These are phyloP conservation scores for human (Homo sapiens) DNA, from an alignment of 2,113 vertebrate genomes.

Conservation along the genomic window DNA sequence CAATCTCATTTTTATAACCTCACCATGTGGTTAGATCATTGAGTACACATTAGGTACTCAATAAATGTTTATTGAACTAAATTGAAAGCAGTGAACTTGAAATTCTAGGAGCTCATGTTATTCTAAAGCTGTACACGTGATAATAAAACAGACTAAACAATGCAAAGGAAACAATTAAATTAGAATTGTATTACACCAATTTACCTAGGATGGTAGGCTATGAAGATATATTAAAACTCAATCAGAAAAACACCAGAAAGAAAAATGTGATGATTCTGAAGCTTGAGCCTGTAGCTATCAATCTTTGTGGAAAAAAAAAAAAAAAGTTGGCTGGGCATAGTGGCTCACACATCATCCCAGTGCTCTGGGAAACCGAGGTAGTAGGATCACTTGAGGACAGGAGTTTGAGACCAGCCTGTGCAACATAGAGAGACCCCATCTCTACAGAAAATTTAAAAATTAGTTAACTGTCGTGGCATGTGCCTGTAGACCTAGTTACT, in stretches of 20 bases:
- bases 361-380: too few species aligned
- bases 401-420: too few species aligned
- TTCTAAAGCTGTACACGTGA: not conserved
- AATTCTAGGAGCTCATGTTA: not conserved
- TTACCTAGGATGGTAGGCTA: not conserved
- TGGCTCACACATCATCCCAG: too few species aligned
- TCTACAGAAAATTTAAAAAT: too few species aligned
- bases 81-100: not conserved
- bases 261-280: not conserved
- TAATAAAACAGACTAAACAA: slow-evolving; percentile 4
- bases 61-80: not conserved
- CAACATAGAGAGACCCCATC: too few species aligned
- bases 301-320: not conserved
- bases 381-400: too few species aligned
- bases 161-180: not conserved
- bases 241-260: not conserved
- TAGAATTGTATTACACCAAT: not conserved
- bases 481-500: too few species aligned
- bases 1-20: not conserved
- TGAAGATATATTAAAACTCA: not conserved
- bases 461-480: too few species aligned
- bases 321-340: too few species aligned
- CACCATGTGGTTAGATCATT: not conserved
- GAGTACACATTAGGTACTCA: not conserved
- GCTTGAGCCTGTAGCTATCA: not conserved